phyloP scores from a whole-genome alignment of 2,113 vertebrate species.

The Panurus biarmicus region DNA sequence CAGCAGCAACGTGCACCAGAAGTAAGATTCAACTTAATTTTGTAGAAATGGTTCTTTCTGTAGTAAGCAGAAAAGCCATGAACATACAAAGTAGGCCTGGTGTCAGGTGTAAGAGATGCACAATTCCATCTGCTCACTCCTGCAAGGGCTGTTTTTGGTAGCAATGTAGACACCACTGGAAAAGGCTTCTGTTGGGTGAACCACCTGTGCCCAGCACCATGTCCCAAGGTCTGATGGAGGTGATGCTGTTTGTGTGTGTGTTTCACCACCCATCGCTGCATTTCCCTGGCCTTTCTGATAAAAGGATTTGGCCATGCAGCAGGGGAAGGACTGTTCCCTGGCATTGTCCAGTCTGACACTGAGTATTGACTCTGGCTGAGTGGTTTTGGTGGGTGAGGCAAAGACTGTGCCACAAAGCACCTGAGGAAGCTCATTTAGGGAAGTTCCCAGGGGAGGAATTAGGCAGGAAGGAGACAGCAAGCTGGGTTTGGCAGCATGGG shows the following conservation, averaged over 20 bases:
- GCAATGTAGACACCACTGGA: background rate
- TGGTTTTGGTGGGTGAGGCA: background rate
- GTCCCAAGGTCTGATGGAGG: background rate
- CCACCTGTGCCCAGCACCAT: rapidly evolving
- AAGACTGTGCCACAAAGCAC: background rate
- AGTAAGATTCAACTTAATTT: background rate
- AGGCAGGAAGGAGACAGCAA: background rate
- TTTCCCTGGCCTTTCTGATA: background rate
- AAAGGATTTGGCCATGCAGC: background rate
- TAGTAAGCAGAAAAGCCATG: background rate
- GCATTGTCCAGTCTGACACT: background rate
- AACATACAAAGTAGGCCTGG: background rate
- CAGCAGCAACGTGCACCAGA: background rate
- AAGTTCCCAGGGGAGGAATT: background rate
- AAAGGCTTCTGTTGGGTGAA: background rate
- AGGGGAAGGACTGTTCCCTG: background rate
- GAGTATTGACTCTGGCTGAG: background rate
- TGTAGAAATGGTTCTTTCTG: background rate
- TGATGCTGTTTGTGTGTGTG: background rate
- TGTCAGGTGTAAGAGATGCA: background rate
- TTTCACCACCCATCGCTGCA: background rate
- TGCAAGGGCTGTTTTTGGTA: background rate
- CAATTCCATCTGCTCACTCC: background rate
- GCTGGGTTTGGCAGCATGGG: background rate
- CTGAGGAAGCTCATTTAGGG: background rate